These are phyloP conservation scores for Gobiocypris rarus DNA, from an alignment of 2,113 vertebrate genomes.

Conservation along the genomic window DNA sequence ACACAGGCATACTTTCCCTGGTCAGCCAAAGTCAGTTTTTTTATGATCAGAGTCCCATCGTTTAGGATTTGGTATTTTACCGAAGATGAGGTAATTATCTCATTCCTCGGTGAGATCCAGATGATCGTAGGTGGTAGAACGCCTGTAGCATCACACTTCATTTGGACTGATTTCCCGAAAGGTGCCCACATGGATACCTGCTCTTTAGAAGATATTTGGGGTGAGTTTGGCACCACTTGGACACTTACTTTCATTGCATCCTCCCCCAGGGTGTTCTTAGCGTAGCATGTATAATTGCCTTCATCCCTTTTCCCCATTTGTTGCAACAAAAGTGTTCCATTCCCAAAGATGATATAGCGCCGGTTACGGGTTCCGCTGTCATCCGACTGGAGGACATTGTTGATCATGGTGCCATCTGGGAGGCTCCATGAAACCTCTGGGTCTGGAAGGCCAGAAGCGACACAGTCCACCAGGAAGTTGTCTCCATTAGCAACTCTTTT, in stretches of 20 bases:
- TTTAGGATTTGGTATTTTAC: constrained; percentile 66
- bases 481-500: constrained; percentile 73
- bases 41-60: constrained; percentile 71
- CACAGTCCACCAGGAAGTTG: constrained; percentile 80
- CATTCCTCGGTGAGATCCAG: constrained; percentile 77
- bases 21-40: constrained; percentile 67
- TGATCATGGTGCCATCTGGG: constrained; percentile 79
- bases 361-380: constrained; percentile 71
- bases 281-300: constrained; percentile 80
- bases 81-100: constrained; percentile 68
- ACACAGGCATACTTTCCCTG: constrained; percentile 79
- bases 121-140: constrained; percentile 72
- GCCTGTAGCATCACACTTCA: constrained; percentile 73
- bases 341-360: constrained; percentile 77
- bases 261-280: constrained; percentile 78
- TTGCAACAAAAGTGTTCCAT: constrained; percentile 78
- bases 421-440: constrained; percentile 80
- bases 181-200: constrained; percentile 61
- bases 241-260: constrained; percentile 78
- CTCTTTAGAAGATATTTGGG: constrained; percentile 67
- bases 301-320: constrained; percentile 78
- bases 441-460: constrained; percentile 77
- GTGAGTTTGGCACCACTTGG: constrained; percentile 70
- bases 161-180: constrained; percentile 65
- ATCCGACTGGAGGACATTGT: constrained; percentile 77